Evolutionary conservation across 2,113 vertebrate genomes (phyloP), one percentile per base, ranked within the genome.

Genomic region (Grus americana): DNA sequence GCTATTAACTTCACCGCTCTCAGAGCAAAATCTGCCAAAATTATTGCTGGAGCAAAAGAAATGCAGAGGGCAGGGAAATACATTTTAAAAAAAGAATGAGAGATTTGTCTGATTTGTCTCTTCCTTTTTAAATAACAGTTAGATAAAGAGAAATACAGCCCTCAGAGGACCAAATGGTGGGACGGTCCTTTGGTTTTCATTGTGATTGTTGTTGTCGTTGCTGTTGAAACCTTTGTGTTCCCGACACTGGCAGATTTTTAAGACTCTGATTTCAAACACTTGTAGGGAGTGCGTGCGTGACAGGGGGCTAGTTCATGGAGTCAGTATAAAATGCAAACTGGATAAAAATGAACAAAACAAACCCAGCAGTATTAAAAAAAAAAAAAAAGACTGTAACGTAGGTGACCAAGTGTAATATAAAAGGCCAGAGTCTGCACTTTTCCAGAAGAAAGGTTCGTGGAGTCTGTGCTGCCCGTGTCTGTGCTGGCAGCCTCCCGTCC

Each of bases 21-120:
- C 23, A 63, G 30, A 95, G 78, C 79, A 82, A 80, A 94, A 96
- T 91, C 92, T 96, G 70, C 90, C 90, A 92, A 96, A 88, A 94
- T 87, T 95, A 36, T 89, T 94, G 66, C 82, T 92, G 82, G 67
- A 96, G 91, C 84, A 90, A 96, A 85, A 95, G 63, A 94, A 95
- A 67, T 62, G 29, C 67, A 57, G 83, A 86, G 80, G 58, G 55
- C 66, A 91, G 63, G 62, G n/a, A 95, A 92, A 88, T 30, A 44
- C 5, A n/a, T 90, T 89, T 30, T 34, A 65, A 57, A 79, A 81
- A 47, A 54, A 88, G 15, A 92, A 61, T 34, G 74, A 71, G n/a
- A 74, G 49, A 62, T 87, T 83, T 85, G 50, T 85, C 34, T 73
- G 79, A 42, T 97, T 94, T 70, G 32, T 94, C 84, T 95, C 78